These are phyloP conservation scores for Mormyrus proboscirostris DNA, from an alignment of 2,797 vertebrate species.

Conservation along the genomic window DNA sequence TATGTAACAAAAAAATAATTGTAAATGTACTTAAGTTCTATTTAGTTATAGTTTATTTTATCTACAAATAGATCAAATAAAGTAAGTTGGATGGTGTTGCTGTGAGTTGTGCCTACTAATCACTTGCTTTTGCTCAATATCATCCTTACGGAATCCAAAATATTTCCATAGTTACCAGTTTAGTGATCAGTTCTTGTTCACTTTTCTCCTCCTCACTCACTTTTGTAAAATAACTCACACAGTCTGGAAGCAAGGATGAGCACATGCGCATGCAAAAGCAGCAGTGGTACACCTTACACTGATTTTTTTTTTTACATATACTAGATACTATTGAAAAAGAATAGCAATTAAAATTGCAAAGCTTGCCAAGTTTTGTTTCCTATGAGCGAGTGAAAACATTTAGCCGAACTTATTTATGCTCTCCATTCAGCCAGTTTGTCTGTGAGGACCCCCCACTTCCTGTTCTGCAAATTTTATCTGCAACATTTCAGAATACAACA, in stretches of 20 bases:
- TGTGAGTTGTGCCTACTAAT: neutral
- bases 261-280: neutral
- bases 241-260: neutral
- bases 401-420: neutral
- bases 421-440: neutral
- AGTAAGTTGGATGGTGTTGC: too few species aligned
- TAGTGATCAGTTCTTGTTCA: neutral
- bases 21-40: neutral
- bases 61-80: neutral
- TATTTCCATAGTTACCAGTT: neutral
- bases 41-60: too few species aligned
- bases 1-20: neutral
- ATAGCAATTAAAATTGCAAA: neutral
- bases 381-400: neutral
- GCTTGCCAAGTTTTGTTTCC: neutral
- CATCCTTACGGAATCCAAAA: neutral
- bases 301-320: neutral
- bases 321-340: neutral
- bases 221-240: too few species aligned
- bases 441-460: too few species aligned
- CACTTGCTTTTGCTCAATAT: neutral
- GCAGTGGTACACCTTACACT: neutral
- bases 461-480: neutral
- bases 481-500: neutral
- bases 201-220: neutral